phyloP scores from a whole-genome alignment of 2,113 vertebrate species.

The Sceloporus tristichus region DNA sequence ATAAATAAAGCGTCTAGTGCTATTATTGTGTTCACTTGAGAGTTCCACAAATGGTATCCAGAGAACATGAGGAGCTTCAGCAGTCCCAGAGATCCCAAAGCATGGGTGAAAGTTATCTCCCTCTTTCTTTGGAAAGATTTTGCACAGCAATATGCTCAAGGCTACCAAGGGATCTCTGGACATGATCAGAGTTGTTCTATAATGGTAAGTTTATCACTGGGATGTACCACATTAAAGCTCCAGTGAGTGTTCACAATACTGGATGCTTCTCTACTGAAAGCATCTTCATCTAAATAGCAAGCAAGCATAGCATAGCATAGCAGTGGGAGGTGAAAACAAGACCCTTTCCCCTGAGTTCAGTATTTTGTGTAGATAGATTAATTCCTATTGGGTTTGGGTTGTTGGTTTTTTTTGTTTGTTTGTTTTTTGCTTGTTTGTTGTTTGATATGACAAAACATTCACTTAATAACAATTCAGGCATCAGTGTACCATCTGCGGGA shows the following conservation, averaged over 20 bases:
- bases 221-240: background rate
- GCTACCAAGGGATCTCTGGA: background rate
- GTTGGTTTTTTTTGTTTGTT: no score
- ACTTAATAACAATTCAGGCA: background rate
- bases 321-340: no score
- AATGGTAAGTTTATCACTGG: background rate
- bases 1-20: no score
- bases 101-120: background rate
- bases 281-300: background rate
- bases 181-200: background rate
- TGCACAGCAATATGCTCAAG: background rate
- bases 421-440: background rate
- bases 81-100: background rate
- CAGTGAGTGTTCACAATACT: background rate
- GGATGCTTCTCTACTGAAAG: no score
- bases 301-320: background rate
- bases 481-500: background rate
- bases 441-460: background rate
- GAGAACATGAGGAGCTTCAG: background rate
- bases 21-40: background rate
- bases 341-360: background rate
- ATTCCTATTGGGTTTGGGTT: no score
- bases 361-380: background rate
- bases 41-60: background rate
- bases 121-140: background rate